phyloP scores from a whole-genome alignment of 2,113 vertebrate genomes.

The Caranx ignobilis region DNA sequence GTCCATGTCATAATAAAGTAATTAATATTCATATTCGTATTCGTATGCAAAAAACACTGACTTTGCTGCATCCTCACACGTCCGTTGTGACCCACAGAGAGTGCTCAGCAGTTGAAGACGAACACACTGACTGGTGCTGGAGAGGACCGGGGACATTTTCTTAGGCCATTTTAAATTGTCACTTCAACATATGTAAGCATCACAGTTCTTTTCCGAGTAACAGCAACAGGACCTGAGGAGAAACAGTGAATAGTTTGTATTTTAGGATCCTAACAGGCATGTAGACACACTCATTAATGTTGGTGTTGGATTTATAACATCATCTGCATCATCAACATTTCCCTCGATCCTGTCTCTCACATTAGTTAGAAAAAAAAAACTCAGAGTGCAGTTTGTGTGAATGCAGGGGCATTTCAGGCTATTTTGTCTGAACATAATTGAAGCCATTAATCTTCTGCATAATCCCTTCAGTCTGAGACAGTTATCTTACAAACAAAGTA shows the following conservation, averaged over 20 bases:
- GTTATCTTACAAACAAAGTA: slow-evolving; percentile 8
- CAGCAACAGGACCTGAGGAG: background rate
- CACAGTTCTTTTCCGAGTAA: background rate
- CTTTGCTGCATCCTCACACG: background rate
- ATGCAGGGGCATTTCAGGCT: slow-evolving; percentile 11
- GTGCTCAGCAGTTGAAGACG: background rate
- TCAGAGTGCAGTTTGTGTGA: background rate
- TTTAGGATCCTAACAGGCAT: background rate
- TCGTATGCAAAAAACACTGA: background rate
- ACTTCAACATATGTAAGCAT: background rate
- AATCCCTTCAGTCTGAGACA: slow-evolving; percentile 12
- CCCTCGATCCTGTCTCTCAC: background rate
- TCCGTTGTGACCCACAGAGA: slow-evolving; percentile 2
- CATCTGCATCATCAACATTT: too few relatives aligned
- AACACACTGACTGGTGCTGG: background rate
- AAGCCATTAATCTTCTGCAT: slow-evolving; percentile 21
- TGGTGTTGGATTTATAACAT: background rate
- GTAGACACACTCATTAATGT: background rate
- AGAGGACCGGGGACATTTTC: background rate
- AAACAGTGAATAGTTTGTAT: background rate
- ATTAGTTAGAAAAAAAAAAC: background rate
- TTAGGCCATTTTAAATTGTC: background rate
- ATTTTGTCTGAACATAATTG: background rate
- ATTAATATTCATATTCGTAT: too few relatives aligned
- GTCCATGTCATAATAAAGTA: background rate